These are phyloP conservation scores for Polypedilum vanderplanki DNA, from an alignment of 1,140 invertebrate genomes.

Conservation along the genomic window DNA sequence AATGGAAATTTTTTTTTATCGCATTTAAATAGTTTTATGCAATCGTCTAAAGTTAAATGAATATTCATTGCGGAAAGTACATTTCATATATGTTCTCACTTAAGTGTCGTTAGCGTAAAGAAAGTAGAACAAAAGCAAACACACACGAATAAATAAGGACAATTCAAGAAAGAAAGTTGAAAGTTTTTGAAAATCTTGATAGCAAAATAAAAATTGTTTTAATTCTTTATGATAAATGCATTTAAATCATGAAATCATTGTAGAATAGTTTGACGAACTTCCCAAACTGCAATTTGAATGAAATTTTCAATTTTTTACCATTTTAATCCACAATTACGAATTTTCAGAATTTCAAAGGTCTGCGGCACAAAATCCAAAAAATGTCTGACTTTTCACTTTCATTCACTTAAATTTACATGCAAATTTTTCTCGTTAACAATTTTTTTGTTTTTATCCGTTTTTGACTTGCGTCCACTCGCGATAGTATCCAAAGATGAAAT, in stretches of 20 bases:
- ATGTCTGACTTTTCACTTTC: neutral
- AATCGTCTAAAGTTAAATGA: neutral
- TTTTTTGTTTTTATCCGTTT: neutral
- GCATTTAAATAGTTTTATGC: neutral
- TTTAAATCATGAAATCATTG: neutral
- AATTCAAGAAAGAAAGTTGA: neutral
- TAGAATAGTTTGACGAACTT: conserved; percentile 1
- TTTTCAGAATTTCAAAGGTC: neutral
- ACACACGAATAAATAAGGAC: conserved; percentile 8
- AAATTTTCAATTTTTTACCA: neutral
- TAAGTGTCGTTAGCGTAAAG: neutral
- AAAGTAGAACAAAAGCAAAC: neutral
- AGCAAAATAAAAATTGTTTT: neutral
- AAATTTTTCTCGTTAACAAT: neutral
- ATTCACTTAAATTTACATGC: neutral
- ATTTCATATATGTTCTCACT: conserved; percentile 1
- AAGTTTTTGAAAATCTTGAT: conserved; percentile 9
- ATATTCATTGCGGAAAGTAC: conserved; percentile 7
- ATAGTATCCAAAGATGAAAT: conserved; percentile 18
- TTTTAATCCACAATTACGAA: neutral
- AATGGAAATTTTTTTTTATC: neutral
- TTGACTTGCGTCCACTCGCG: neutral
- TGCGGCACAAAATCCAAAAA: neutral
- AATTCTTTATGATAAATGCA: neutral
- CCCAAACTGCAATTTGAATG: neutral